Conservation (phyloP, 1,140 invertebrate genomes). For the Leptestheria dahalacensis region DNA sequence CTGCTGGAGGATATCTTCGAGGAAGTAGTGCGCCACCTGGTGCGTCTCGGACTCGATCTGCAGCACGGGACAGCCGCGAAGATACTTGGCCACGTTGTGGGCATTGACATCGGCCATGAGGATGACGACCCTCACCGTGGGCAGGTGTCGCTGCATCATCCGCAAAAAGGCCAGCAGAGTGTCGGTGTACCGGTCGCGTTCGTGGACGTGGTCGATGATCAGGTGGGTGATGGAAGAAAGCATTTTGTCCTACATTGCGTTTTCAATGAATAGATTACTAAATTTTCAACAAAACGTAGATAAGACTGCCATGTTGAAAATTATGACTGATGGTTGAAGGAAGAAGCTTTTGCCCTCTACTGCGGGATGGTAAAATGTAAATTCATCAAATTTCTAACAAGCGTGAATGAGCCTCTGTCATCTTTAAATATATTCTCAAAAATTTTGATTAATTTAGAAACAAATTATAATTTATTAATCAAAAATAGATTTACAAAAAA, state of each 20-base stretch:
- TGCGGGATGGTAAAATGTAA: no score
- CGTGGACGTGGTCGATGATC: constrained; percentile 87
- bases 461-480: no score
- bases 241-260: constrained; percentile 41
- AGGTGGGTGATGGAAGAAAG: constrained; percentile 63
- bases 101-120: constrained; percentile 88
- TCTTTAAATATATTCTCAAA: no score
- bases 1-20: constrained; percentile 65
- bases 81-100: constrained; percentile 63
- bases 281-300: no score
- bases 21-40: constrained; percentile 57
- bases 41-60: constrained; percentile 59
- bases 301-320: no score
- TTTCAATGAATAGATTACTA: no score
- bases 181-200: constrained; percentile 81
- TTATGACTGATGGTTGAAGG: no score
- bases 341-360: no score
- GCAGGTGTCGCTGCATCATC: constrained; percentile 52
- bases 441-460: no score
- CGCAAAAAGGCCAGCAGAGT: constrained; percentile 74
- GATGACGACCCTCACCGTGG: constrained; percentile 62
- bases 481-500: no score
- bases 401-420: no score
- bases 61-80: constrained; percentile 53
- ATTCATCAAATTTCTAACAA: no score